Percentiles rank a stretch among this genome's conserved stretches.
phyloP scores from a whole-genome alignment of 1,140 invertebrate species.

The Idris sp. region DNA sequence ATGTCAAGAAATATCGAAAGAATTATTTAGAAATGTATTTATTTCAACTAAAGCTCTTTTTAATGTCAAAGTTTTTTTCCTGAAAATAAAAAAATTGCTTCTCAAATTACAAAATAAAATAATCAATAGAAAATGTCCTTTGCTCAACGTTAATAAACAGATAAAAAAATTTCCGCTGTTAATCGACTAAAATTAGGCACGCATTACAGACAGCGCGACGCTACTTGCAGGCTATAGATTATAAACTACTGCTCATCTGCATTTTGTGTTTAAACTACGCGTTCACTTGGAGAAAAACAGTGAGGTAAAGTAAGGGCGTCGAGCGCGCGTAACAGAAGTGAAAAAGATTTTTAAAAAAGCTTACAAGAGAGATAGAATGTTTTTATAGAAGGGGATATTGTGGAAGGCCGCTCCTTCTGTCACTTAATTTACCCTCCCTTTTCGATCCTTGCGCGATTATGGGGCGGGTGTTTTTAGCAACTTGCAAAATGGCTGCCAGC shows the following conservation, averaged over 20 bases:
- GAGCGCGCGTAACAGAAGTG: slow-evolving; percentile 58
- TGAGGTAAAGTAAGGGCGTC: slow-evolving; percentile 60
- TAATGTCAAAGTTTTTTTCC: no score
- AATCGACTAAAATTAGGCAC: slow-evolving; percentile 53
- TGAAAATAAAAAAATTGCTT: no score
- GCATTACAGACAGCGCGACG: slow-evolving; percentile 37
- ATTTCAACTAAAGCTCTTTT: no score
- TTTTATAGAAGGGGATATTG: slow-evolving; percentile 64
- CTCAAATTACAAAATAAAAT: slow-evolving; percentile 48
- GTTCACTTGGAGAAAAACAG: slow-evolving; percentile 65
- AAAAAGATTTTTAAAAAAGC: slow-evolving; percentile 63
- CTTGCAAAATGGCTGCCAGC: slow-evolving; percentile 78
- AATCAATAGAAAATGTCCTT: slow-evolving; percentile 12
- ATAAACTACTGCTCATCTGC: slow-evolving; percentile 74
- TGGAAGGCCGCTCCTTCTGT: slow-evolving; percentile 65
- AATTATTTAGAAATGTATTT: no score
- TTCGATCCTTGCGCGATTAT: slow-evolving; percentile 72
- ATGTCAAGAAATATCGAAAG: no score
- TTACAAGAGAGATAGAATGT: slow-evolving; percentile 64
- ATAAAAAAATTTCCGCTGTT: slow-evolving; percentile 51
- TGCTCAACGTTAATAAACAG: slow-evolving; percentile 39
- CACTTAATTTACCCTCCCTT: slow-evolving; percentile 64
- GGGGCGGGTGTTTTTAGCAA: slow-evolving; percentile 78
- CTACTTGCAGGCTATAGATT: slow-evolving; percentile 54
- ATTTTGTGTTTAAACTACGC: slow-evolving; percentile 76